Evolutionary conservation across 2,113 vertebrate genomes (phyloP), one percentile per base, ranked within the genome.

Genomic region (Cricetomys ansorgei): DNA sequence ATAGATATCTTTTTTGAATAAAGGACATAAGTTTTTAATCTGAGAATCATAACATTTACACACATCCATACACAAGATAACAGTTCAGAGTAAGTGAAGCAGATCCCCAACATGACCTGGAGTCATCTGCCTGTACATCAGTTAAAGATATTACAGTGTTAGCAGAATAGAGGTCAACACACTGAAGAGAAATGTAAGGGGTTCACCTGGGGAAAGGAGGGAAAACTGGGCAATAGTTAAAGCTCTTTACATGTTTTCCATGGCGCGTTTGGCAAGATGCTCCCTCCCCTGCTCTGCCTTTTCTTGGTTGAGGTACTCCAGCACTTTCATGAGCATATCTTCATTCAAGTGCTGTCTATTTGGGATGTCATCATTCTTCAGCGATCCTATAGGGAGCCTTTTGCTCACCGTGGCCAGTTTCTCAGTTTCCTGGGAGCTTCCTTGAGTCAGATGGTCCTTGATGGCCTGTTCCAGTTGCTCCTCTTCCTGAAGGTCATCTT

Each of bases 291-390:
- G 99, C 85, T 99, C 99, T 90, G 98, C 98, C 89, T 98, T 99
- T 97, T 99, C 99, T 94, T 99, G 99, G 94, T 99, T 99, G 96
- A 99, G 98, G 59, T 99, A 99, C 96, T 99, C 99, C 92, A 99
- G 97, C 95, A 99, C 99, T 97, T 99, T 99, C 97, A 99, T 98
- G 93, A 99, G 98, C 23, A 99, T 98, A 95, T 99, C 99, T 95
- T 99, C 99, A 92, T 99, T 99, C 88, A 98, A 96, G 93, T 98
- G 98, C 79, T 99, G 98, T 94, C 97, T 98, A 72, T 88, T 98
- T 3, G 98, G 96, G 0, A 96, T 97, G 12, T 97, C 98, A 0
- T 98, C 98, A 0, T 50, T 97, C 43, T 98, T 98, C 1, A 93
- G 97, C 0, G 96, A n/a, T 48, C 88, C 91, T 87, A 97, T 75